Evolutionary conservation across 2,797 vertebrate genomes (phyloP).

Genomic region (Scolopax bukidnonensis): DNA sequence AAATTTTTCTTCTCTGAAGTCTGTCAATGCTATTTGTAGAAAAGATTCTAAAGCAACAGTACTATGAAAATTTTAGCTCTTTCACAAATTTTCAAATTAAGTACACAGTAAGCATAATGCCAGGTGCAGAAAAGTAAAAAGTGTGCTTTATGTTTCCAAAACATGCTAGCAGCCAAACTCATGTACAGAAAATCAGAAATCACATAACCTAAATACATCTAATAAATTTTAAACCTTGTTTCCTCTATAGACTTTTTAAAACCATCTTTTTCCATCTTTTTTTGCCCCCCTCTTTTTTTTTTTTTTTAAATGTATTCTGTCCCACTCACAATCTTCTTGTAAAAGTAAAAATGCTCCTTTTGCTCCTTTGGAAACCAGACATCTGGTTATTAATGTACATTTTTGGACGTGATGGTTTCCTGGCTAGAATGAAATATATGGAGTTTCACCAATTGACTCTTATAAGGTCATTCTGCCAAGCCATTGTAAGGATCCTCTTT

Average conservation of each 20-base stretch:
- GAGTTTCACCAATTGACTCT: background rate
- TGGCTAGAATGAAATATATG: background rate
- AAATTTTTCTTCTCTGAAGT: background rate
- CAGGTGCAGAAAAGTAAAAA: accelerated
- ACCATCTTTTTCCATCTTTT: background rate
- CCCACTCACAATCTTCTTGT: background rate
- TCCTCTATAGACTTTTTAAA: background rate
- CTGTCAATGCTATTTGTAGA: background rate
- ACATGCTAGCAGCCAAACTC: background rate
- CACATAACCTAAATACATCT: background rate
- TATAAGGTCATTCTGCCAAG: background rate
- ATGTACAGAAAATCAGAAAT: background rate
- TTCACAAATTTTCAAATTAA: background rate
- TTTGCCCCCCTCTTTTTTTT: background rate
- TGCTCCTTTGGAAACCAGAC: background rate
- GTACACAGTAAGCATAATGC: background rate
- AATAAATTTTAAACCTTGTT: background rate
- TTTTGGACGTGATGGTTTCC: background rate
- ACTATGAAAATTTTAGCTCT: background rate
- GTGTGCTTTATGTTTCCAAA: background rate
- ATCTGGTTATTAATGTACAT: background rate
- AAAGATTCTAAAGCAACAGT: background rate
- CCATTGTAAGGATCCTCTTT: background rate
- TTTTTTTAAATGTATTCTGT: background rate
- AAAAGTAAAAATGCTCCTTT: background rate